Evolutionary conservation across 2,888 invertebrate species (phyloP).

Genomic region (Gryllus longicercus): DNA sequence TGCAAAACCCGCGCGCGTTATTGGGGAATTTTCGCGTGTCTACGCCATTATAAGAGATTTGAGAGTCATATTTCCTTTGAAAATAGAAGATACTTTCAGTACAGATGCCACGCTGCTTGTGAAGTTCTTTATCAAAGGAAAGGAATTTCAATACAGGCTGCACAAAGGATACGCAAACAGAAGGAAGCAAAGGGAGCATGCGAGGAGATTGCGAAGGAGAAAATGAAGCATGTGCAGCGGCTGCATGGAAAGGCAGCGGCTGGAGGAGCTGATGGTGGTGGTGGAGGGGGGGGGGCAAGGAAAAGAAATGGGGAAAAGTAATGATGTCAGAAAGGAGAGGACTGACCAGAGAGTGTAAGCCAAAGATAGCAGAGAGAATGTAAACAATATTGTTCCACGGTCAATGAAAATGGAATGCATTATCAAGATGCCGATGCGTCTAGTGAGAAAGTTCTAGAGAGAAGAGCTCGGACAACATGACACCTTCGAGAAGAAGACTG

Average conservation of each 20-base stretch:
- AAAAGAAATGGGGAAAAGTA: too few species aligned
- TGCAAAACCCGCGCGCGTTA: too few species aligned
- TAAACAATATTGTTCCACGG: too few species aligned
- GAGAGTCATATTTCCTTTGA: not conserved
- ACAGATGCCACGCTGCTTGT: not conserved
- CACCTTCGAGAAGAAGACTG: too few species aligned
- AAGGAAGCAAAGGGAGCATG: not conserved
- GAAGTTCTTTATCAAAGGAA: not conserved
- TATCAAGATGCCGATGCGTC: too few species aligned
- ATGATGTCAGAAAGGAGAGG: too few species aligned
- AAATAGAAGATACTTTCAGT: not conserved
- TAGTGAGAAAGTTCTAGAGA: too few species aligned
- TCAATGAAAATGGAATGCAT: too few species aligned
- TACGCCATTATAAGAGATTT: not conserved
- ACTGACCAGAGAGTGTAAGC: too few species aligned
- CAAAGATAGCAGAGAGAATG: too few species aligned
- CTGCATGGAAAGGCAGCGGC: not conserved
- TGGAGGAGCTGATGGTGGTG: not conserved
- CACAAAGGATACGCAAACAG: constrained; percentile 6
- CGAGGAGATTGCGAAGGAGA: not conserved
- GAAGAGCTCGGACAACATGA: too few species aligned
- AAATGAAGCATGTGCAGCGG: not conserved
- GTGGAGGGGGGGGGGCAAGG: not conserved
- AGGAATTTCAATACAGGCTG: not conserved
- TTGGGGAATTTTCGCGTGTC: too few species aligned